phyloP scores from a whole-genome alignment of 1,140 invertebrate genomes.

The Cataglyphis hispanica region DNA sequence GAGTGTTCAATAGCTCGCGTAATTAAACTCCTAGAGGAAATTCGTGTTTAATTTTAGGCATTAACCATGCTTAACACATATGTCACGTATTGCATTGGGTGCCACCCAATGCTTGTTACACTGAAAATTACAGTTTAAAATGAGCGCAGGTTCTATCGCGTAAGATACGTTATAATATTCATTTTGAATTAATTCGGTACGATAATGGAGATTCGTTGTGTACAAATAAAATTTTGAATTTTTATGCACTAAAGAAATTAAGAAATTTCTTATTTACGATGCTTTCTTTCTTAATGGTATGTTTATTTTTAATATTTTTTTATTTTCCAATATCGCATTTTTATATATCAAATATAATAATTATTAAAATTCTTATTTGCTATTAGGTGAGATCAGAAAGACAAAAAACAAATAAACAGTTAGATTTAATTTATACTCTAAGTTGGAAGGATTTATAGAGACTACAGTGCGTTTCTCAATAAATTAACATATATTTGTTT shows the following conservation, averaged over 20 bases:
- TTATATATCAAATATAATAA: neutral
- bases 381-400: too few relatives aligned
- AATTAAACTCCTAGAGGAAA: constrained; percentile 50
- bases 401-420: too few relatives aligned
- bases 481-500: constrained; percentile 54
- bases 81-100: constrained; percentile 20
- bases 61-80: constrained; percentile 25
- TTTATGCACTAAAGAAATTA: constrained; percentile 6
- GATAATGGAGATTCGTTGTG: neutral
- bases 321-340: neutral
- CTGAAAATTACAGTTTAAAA: constrained; percentile 52
- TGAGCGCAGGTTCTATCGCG: constrained; percentile 12
- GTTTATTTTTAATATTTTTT: neutral
- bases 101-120: constrained; percentile 22
- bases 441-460: neutral
- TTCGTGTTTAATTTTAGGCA: constrained; percentile 59
- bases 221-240: neutral
- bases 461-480: neutral
- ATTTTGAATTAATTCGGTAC: constrained; percentile 8
- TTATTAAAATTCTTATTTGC: too few relatives aligned
- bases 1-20: constrained; percentile 29
- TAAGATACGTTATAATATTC: constrained; percentile 25
- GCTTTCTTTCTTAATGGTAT: too few relatives aligned
- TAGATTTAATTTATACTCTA: constrained; percentile 9
- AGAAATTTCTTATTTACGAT: neutral